Evolutionary conservation across 2,113 vertebrate genomes (phyloP), one percentile per base, ranked within the genome.

Genomic region (Oophaga pumilio): DNA sequence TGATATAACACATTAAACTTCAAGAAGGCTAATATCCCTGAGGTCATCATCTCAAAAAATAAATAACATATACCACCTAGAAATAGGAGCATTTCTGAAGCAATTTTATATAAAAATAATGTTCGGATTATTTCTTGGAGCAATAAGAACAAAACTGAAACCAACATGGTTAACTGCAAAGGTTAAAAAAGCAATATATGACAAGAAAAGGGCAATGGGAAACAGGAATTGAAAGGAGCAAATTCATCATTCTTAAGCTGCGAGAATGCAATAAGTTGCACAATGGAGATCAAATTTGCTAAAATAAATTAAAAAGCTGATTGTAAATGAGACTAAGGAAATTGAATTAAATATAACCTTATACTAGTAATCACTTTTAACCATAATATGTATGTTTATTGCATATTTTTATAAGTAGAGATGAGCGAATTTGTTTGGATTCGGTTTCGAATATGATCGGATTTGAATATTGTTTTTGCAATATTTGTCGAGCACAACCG

Each of bases 111-210:
- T 28, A 73, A 43, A 43, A 43, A 43, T 73, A 73, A 49, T 43
- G 7, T 17, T 17, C 14, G 17, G 26, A 33, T 71, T 71, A 71
- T 33, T 71, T 71, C 26, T 24, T n/a, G 26, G 26, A 28, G 68
- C 68, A 43, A 43, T 73, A 49, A 43, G 8, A 20, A 8, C n/a
- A 73, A 49, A 69, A 69, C 24, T 33, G 68, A 69, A 69, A 33
- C 12, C 68, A 28, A 15, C 17, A 14, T 69, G 68, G 13, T 69
- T 69, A 69, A 73, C 15, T 43, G n/a, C 0, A 73, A 73, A 73
- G 69, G 69, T 73, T 73, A 33, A 73, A 73, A 43, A 43, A 73
- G 69, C 69, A 73, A 73, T 73, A 73, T 20, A 20, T 73, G 69
- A 73, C 69, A 73, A 43, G 28, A 43, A 43, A 73, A 43, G 69